Evolutionary conservation across 2,888 invertebrate species (phyloP).

Genomic region (Hololepta plana): DNA sequence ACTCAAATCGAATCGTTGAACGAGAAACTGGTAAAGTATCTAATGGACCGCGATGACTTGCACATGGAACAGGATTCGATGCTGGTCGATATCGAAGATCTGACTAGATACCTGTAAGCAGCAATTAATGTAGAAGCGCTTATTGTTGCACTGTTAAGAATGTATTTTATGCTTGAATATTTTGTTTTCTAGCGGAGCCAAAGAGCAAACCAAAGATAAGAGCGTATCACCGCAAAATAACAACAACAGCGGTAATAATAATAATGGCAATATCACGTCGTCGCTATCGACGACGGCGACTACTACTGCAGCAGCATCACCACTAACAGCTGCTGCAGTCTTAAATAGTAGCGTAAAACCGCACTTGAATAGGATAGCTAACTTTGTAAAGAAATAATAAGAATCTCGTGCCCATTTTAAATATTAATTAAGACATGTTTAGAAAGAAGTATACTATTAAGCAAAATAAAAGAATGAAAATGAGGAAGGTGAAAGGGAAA

Average conservation of each 20-base stretch:
- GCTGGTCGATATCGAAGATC: conserved; percentile 92
- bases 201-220: conserved; percentile 31
- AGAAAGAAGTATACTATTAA: no score
- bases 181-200: conserved; percentile 28
- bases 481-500: no score
- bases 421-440: no score
- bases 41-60: conserved; percentile 85
- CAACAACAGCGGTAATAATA: conserved; percentile 18
- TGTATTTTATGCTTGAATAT: no score
- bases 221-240: conserved; percentile 11
- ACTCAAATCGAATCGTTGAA: conserved; percentile 86
- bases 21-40: conserved; percentile 70
- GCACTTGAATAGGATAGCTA: conserved; percentile 29
- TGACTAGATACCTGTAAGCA: conserved; percentile 79
- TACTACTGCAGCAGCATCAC: conserved; percentile 22
- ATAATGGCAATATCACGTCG: conserved; percentile 23
- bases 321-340: conserved; percentile 21
- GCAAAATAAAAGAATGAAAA: no score
- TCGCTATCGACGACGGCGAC: conserved; percentile 19
- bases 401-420: no score
- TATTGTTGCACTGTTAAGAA: no score
- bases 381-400: conserved; percentile 27
- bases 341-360: conserved; percentile 26
- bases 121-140: no score
- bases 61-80: conserved; percentile 98